Base-by-base conservation (phyloP, 2,888 invertebrate genomes). In the Trilocha varians region DNA sequence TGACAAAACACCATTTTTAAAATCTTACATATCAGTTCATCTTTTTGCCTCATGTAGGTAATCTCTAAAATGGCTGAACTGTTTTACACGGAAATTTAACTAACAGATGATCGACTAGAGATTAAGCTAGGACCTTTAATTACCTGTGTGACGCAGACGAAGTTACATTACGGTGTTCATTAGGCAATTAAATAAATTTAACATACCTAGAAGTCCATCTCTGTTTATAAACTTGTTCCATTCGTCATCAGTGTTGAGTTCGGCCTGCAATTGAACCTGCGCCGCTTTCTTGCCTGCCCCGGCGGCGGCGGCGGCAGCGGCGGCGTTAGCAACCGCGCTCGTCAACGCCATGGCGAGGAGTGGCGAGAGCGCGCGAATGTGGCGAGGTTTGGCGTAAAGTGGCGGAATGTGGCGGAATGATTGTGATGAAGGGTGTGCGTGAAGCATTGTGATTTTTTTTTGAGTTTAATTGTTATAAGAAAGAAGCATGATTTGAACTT, bases 171-270 rank as follows among this genome's bases (percentile, higher is more conserved):
- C n/a, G n/a, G n/a, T n/a, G n/a, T 34, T 11, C 36, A 1, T 9
- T 9, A 32, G 15, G 2, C 6, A 25, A 1, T 25, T 9, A 25
- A 17, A 3, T 13, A 34, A 16, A 32, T 13, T 2, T 1, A 35
- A 69, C 80, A 71, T 62, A 93, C 95, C 91, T 45, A 94, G 78
- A 11, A 96, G 78, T 49, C 96, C 97, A 45, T 91, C 90, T 54
- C 90, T 89, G 38, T 89, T 83, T 35, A 96, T 59, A 55, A 96
- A 90, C 66, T 92, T 93, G 40, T 90, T 88, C 91, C 96, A 94
- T 41, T 97, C 96, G 45, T 96, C 96, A 55, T 96, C 93, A 1
- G 86, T 93, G 54, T 89, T 90, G 33, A 97, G 87, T 64, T 96
- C 96, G 0, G 90, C 87, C 77, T 95, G 95, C 44, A 95, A 75